Conservation (phyloP, 2,113 vertebrate genomes). For the Osmerus mordax region DNA sequence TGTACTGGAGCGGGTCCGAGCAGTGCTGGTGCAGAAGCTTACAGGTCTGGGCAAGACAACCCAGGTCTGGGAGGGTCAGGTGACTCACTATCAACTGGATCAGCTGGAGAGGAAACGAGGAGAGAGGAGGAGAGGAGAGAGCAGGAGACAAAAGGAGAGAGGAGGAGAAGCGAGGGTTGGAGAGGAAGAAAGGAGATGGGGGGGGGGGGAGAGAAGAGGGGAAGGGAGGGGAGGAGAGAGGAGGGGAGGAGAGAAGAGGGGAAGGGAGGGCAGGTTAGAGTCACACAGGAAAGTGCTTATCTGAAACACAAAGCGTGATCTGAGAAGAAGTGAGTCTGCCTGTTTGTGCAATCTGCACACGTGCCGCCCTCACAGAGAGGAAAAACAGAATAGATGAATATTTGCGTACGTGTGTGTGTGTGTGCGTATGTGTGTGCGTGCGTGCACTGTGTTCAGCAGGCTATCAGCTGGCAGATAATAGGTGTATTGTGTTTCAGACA, state of each 20-base stretch:
- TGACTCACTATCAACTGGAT: constrained; percentile 97
- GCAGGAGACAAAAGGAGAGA: constrained; percentile 2
- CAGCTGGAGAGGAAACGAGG: constrained; percentile 69
- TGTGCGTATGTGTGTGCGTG: constrained; percentile 20
- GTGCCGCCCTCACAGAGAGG: constrained; percentile 35
- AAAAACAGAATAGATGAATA: constrained; percentile 34
- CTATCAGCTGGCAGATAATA: constrained; percentile 70
- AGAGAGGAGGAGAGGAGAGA: constrained; percentile 9
- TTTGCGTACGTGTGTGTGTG: constrained; percentile 32
- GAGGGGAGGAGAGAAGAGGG: not conserved
- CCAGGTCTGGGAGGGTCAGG: constrained; percentile 92
- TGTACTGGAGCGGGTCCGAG: constrained; percentile 94
- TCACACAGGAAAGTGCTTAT: constrained; percentile 45
- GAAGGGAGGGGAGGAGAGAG: too few relatives aligned
- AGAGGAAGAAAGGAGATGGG: not conserved
- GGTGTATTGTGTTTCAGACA: constrained; percentile 65
- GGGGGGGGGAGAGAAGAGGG: too few relatives aligned
- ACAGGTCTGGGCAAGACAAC: constrained; percentile 94
- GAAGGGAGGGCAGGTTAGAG: constrained; percentile 2
- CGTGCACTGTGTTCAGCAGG: constrained; percentile 42
- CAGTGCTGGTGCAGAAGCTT: constrained; percentile 95
- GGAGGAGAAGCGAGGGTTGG: constrained; percentile 15
- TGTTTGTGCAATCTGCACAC: constrained; percentile 40
- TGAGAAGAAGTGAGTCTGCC: constrained; percentile 39
- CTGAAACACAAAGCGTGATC: constrained; percentile 46